phyloP scores from a whole-genome alignment of 2,113 vertebrate species.

The Chaetops frenatus region DNA sequence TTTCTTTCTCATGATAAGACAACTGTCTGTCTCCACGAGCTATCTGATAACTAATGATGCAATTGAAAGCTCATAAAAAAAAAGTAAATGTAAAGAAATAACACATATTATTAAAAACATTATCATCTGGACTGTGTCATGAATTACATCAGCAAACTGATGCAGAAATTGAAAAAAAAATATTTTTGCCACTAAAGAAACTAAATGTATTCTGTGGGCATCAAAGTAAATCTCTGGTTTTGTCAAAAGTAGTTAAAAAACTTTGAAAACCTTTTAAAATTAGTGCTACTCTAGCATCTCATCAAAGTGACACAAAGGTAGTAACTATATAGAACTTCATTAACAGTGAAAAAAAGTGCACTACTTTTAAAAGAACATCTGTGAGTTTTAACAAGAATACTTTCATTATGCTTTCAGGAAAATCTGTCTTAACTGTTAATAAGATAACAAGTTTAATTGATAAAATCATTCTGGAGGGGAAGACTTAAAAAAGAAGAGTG shows the following conservation, averaged over 20 bases:
- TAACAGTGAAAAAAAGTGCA: background rate
- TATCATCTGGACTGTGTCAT: background rate
- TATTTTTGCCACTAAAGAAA: background rate
- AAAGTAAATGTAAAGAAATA: background rate
- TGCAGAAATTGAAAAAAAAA: background rate
- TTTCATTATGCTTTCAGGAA: constrained; percentile 25
- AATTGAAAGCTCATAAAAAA: background rate
- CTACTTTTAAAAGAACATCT: constrained; percentile 29
- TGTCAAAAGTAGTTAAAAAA: background rate
- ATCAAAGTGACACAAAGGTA: background rate
- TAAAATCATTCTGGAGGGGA: constrained; percentile 37
- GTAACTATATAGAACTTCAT: background rate
- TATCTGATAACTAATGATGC: background rate
- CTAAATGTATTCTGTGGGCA: background rate
- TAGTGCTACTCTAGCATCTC: background rate
- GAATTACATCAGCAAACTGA: background rate
- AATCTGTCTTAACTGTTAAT: constrained; percentile 57
- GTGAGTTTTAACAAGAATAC: constrained; percentile 47
- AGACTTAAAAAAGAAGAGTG: background rate
- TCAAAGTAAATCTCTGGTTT: background rate
- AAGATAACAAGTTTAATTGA: constrained; percentile 66
- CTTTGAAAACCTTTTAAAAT: background rate
- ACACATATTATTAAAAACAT: background rate
- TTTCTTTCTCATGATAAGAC: background rate
- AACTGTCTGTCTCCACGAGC: background rate